phyloP scores from a whole-genome alignment of 2,113 vertebrate genomes.

The Ochotona princeps region DNA sequence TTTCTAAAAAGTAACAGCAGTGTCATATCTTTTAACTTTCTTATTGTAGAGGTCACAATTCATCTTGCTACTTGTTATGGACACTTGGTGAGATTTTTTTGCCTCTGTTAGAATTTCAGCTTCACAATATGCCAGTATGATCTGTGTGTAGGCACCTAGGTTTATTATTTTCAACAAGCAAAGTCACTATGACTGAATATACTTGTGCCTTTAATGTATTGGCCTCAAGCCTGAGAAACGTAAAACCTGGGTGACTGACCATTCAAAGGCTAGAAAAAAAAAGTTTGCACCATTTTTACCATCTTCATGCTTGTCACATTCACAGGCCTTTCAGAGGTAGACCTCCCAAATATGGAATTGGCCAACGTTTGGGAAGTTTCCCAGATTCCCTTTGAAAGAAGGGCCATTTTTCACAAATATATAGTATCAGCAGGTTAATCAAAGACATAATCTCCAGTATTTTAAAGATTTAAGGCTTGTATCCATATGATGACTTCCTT shows the following conservation, averaged over 20 bases:
- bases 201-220: conserved; percentile 2
- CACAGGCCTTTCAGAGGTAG: background rate
- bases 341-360: conserved; percentile 7
- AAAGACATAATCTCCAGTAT: conserved; percentile 10
- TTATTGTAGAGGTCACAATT: conserved; percentile 5
- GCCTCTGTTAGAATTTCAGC: background rate
- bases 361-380: conserved; percentile 45
- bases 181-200: background rate
- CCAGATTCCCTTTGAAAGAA: conserved; percentile 17
- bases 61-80: background rate
- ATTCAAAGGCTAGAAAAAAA: background rate
- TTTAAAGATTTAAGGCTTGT: conserved; percentile 30
- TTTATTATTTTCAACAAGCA: conserved; percentile 43
- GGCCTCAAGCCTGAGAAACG: background rate
- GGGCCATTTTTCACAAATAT: conserved; percentile 13
- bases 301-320: conserved; percentile 12
- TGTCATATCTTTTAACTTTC: background rate
- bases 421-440: conserved; percentile 6
- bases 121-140: background rate
- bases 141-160: background rate
- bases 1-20: conserved; percentile 29
- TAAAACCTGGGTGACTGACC: background rate
- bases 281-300: background rate
- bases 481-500: conserved; percentile 21
- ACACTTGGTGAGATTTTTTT: background rate